phyloP scores from a whole-genome alignment of 2,797 vertebrate genomes.

The Phataginus tetradactyla region DNA sequence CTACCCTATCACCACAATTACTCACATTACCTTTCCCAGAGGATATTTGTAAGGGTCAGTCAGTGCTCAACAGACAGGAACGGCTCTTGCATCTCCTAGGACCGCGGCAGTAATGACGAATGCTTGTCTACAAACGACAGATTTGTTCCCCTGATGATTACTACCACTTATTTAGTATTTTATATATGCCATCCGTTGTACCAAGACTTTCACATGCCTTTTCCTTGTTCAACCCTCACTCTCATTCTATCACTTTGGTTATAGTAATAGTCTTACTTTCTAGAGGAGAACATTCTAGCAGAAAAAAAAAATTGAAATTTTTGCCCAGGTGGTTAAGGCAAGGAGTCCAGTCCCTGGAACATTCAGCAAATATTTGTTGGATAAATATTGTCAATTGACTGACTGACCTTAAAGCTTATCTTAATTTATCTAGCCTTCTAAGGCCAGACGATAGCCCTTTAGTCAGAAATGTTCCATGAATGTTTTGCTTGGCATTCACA shows the following conservation, averaged over 20 bases:
- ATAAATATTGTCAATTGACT: not conserved
- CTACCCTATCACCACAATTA: not conserved
- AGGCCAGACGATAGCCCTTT: not conserved
- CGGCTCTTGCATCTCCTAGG: not conserved
- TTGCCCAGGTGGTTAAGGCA: not conserved
- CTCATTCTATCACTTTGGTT: not conserved
- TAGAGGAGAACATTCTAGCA: not conserved
- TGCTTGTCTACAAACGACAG: no score
- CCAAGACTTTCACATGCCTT: not conserved
- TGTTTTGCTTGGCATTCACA: not conserved
- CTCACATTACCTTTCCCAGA: not conserved
- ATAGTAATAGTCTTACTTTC: not conserved
- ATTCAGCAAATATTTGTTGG: not conserved
- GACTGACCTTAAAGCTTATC: not conserved
- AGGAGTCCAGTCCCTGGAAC: not conserved
- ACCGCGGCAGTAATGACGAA: not conserved
- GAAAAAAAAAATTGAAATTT: not conserved
- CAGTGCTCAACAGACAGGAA: not conserved
- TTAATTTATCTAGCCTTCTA: not conserved
- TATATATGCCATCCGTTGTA: not conserved
- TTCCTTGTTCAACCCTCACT: not conserved
- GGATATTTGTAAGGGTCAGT: not conserved
- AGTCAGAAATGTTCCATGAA: not conserved
- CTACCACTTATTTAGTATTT: not conserved
- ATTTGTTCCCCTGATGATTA: not conserved